A percentile compares a stretch with the other conserved stretches of the same genome.
Evolutionary conservation across 2,888 invertebrate genomes (phyloP).

Genomic region (Eledona agricola): DNA sequence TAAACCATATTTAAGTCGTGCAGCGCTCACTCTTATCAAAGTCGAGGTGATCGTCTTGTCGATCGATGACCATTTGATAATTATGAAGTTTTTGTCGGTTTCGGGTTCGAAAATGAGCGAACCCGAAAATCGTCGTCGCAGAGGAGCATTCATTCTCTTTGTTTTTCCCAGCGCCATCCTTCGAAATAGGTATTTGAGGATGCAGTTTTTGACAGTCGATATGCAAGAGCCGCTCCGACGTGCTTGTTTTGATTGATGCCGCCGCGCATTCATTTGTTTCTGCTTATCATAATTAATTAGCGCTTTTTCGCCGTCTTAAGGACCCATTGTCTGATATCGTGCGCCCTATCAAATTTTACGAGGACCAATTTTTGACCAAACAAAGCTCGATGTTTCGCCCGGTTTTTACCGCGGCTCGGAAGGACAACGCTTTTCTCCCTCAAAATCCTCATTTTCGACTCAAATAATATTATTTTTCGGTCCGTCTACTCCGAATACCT

Average conservation of each 20-base stretch:
- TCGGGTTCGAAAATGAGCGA: too few species aligned
- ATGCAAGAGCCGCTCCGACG: constrained; percentile 53
- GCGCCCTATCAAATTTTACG: constrained; percentile 32
- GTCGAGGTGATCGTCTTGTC: too few species aligned
- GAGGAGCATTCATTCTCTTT: constrained; percentile 36
- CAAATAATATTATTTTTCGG: too few species aligned
- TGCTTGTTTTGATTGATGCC: constrained; percentile 60
- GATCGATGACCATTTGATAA: too few species aligned
- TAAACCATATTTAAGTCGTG: too few species aligned
- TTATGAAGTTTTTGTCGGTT: too few species aligned
- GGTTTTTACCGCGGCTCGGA: background rate
- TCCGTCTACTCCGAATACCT: too few species aligned
- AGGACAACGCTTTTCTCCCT: too few species aligned
- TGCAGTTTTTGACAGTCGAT: constrained; percentile 56
- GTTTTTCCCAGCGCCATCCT: constrained; percentile 37
- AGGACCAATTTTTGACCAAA: constrained; percentile 8
- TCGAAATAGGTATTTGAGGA: constrained; percentile 54
- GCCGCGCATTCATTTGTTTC: constrained; percentile 59
- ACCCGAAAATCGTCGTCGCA: too few species aligned
- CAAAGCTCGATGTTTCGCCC: constrained; percentile 1
- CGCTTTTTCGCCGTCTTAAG: constrained; percentile 51
- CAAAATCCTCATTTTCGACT: too few species aligned
- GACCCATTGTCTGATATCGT: constrained; percentile 45
- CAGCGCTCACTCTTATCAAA: too few species aligned
- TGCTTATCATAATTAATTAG: constrained; percentile 61